Conservation (phyloP, 1,140 invertebrate genomes). For the Epicauta chinensis region DNA sequence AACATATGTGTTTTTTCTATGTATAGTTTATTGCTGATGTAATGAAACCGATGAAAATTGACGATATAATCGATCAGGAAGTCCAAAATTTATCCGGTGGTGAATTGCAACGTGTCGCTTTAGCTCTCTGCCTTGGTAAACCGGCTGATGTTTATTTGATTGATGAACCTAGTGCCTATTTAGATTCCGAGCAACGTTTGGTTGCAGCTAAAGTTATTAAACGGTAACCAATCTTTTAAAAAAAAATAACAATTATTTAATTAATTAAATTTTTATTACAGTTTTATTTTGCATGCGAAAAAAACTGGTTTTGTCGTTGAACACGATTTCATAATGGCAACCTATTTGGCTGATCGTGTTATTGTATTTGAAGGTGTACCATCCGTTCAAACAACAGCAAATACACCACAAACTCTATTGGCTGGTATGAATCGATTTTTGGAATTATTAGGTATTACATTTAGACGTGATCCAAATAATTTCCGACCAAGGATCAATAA, state of each 20-base stretch:
- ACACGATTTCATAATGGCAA: slow-evolving; percentile 99
- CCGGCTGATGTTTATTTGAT: slow-evolving; percentile 99
- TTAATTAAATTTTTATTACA: slow-evolving; percentile 44
- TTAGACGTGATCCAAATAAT: slow-evolving; percentile 97
- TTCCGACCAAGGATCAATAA: slow-evolving; percentile 99
- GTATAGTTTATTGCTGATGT: slow-evolving; percentile 99
- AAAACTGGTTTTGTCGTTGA: slow-evolving; percentile 99
- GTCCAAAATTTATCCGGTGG: slow-evolving; percentile 99
- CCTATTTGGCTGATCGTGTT: slow-evolving; percentile 96
- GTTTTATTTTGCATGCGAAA: slow-evolving; percentile 98
- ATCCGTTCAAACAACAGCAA: slow-evolving; percentile 81
- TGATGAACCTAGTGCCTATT: slow-evolving; percentile 98
- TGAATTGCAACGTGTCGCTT: slow-evolving; percentile 95
- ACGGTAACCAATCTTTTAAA: slow-evolving; percentile 50
- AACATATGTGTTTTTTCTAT: slow-evolving; percentile 1
- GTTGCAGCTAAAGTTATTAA: slow-evolving; percentile 99
- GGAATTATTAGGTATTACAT: slow-evolving; percentile 95
- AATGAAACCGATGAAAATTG: slow-evolving; percentile 97
- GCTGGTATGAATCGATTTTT: slow-evolving; percentile 99
- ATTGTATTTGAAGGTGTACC: slow-evolving; percentile 97
- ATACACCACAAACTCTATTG: slow-evolving; percentile 87
- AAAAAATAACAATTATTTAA: background rate
- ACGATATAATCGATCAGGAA: slow-evolving; percentile 98
- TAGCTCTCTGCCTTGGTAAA: slow-evolving; percentile 94
- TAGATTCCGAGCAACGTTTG: slow-evolving; percentile 99